Evolutionary conservation across 2,797 vertebrate species (phyloP), one percentile per base, ranked within the genome.

Genomic region (Poecilia picta): DNA sequence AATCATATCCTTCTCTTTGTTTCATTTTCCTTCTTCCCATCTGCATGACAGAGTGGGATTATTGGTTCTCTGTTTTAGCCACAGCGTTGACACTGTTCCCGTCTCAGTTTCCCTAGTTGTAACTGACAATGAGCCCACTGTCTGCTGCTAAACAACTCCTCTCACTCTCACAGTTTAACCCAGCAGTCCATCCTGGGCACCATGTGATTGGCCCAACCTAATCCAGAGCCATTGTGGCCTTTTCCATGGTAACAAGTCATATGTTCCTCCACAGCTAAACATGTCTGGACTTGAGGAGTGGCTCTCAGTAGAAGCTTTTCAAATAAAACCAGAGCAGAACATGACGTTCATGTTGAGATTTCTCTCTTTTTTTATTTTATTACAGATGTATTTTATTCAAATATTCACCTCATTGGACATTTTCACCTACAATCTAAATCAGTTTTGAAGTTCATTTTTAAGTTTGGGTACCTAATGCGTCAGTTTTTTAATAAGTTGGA

Each of bases 71-170:
- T 81, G 5, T 83, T 83, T 81, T 71, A 55, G 46, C 78, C 74
- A 66, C 74, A 70, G 74, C 43, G 73, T 64, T 53, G 77, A 74
- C 46, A 46, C 2, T 64, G 75, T 85, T 87, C 75, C 75, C 75
- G 41, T 81, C 64, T 83, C 71, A 85, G 81, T 89, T 78, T 71
- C 87, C 76, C n/a, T 47, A 59, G 81, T 81, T 87, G 87, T 92
- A 89, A 88, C 81, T 84, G 83, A 93, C 91, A 94, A 92, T 87
- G 91, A 85, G 78, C 82, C 89, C 83, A 91, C 85, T 93, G 92
- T 93, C n/a, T 86, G 78, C 81, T 86, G 77, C 73, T 78, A 36
- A 89, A 75, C 73, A 76, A 75, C 43, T 85, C 81, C 85, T 86
- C 89, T 85, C 85, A 57, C 81, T 84, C 77, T 89, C 85, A 85